Conservation (phyloP, 2,888 invertebrate genomes). For the Penaeus monodon region DNA sequence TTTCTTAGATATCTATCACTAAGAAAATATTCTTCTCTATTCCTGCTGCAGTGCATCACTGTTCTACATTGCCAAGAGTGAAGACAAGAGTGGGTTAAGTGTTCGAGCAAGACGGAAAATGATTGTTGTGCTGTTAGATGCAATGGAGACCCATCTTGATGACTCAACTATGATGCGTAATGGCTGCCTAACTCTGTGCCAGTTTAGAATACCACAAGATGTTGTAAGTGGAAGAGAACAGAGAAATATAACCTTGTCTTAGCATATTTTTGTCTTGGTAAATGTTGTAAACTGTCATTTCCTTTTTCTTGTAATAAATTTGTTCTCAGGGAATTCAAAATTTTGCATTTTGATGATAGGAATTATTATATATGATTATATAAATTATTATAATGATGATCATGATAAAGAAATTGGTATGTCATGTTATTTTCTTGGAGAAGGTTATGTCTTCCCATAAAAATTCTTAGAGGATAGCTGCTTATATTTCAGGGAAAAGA, state of each 20-base stretch:
- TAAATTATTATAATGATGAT: no score
- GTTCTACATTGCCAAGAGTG: constrained; percentile 93
- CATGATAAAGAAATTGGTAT: no score
- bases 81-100: constrained; percentile 81
- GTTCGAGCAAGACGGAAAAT: constrained; percentile 83
- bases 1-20: no score
- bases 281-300: no score
- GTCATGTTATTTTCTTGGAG: no score
- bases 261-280: background rate
- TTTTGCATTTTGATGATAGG: background rate
- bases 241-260: constrained; percentile 20
- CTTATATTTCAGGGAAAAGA: no score
- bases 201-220: constrained; percentile 94
- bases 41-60: constrained; percentile 82
- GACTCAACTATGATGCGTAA: constrained; percentile 97
- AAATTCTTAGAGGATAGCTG: no score
- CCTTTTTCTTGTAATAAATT: no score
- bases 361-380: background rate
- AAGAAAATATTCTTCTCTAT: no score
- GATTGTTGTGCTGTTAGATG: constrained; percentile 85
- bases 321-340: no score
- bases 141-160: constrained; percentile 86
- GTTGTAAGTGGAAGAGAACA: constrained; percentile 76
- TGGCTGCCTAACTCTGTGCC: constrained; percentile 93
- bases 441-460: no score